Conservation (phyloP, 2,797 vertebrate species). For the Sebastes nivosus region DNA sequence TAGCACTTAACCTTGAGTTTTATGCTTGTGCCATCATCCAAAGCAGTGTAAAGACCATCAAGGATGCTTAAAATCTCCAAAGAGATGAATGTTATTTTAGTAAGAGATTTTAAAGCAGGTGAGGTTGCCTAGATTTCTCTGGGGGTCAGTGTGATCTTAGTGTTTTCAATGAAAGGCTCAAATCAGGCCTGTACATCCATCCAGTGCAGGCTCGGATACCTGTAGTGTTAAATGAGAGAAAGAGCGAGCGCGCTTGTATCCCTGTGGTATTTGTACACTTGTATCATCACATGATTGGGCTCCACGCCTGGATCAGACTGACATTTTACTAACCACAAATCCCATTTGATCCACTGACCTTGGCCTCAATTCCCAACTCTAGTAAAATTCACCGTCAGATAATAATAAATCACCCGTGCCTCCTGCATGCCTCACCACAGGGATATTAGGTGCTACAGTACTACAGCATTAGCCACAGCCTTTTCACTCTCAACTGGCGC, state of each 20-base stretch:
- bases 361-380: conserved; percentile 54
- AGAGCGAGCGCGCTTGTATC: not conserved
- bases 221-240: conserved; percentile 16
- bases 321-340: conserved; percentile 61
- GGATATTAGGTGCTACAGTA: conserved; percentile 42
- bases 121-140: not conserved
- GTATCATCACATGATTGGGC: conserved; percentile 32
- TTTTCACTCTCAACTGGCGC: conserved; percentile 40
- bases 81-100: not conserved
- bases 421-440: conserved; percentile 23
- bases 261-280: conserved; percentile 12
- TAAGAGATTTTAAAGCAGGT: not conserved
- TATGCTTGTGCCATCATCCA: not conserved
- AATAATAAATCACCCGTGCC: conserved; percentile 54
- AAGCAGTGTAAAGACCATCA: not conserved
- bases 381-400: conserved; percentile 58
- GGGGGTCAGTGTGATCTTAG: not conserved
- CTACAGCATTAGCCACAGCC: conserved; percentile 32
- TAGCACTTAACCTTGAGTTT: not conserved
- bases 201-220: not conserved
- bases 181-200: not conserved
- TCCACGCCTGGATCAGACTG: conserved; percentile 40
- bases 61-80: not conserved
- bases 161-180: not conserved
- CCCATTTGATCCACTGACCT: conserved; percentile 69